Evolutionary conservation across 2,113 vertebrate genomes (phyloP), one percentile per base, ranked within the genome.

Genomic region (Herpetotheres cachinnans): DNA sequence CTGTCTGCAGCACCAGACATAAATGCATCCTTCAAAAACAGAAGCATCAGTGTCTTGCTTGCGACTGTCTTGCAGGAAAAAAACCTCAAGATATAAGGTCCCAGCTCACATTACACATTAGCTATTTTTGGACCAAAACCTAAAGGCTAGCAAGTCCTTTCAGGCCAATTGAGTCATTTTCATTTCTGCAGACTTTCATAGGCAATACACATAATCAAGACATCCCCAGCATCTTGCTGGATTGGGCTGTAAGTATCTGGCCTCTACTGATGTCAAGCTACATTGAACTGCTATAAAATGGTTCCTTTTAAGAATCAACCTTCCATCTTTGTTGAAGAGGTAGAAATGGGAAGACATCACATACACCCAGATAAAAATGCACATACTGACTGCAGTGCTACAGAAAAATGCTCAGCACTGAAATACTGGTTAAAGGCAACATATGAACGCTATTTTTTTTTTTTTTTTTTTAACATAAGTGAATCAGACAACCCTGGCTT

Each of bases 1-100:
- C 93, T 95, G 97, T 98, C 98, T 98, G 91, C 86, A 93, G 67
- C 70, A 97, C 77, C 95, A 98, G 98, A 98, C 98, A 96, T 92
- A 91, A 93, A 95, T 95, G 66, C 83, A 94, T 65, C 86, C 66
- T 89, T 76, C 74, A 74, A 80, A 76, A 5, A 77, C 36, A 87
- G 86, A 49, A 83, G 40, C 70, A 69, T 54, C 76, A 63, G 66
- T 82, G 70, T 54, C 78, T 84, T 84, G 32, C 52, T 88, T 67
- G 71, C 56, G 81, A 96, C 62, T 52, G 83, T 94, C 38, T 52
- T 84, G 58, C 3, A 86, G 17, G 46, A 91, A 82, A 93, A 91
- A 86, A 63, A 36, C 70, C 16, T 69, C 38, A 74, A 86, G 54
- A 55, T 6, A 82, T 14, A 65, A 87, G 27, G 54, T 86, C 63